These are phyloP conservation scores for Glossosoma conforme DNA, from an alignment of 1,140 invertebrate species.

Conservation along the genomic window DNA sequence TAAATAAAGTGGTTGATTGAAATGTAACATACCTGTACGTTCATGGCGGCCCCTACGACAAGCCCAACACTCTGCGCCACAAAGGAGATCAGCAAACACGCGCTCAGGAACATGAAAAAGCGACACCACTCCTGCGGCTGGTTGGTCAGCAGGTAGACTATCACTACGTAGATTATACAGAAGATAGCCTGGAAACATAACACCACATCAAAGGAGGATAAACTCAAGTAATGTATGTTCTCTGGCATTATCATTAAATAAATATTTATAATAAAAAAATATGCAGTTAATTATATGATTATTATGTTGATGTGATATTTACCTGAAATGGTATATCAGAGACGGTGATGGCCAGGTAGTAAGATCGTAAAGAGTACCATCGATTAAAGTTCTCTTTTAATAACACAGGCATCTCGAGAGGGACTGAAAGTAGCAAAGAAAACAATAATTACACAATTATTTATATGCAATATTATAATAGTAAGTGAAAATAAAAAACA, in stretches of 20 bases:
- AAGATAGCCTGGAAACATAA: conserved; percentile 67
- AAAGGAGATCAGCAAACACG: conserved; percentile 87
- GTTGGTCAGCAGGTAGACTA: conserved; percentile 93
- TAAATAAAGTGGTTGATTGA: too few relatives aligned
- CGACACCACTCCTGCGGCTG: conserved; percentile 81
- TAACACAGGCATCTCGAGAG: conserved; percentile 91
- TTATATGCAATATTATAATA: conserved; percentile 5
- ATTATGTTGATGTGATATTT: conserved; percentile 31
- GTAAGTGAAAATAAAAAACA: background rate
- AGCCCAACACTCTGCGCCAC: conserved; percentile 94
- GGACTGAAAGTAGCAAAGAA: conserved; percentile 61
- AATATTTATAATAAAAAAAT: background rate
- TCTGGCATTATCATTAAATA: background rate
- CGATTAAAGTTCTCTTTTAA: conserved; percentile 94
- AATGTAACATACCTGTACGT: conserved; percentile 61
- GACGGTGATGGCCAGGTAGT: conserved; percentile 92
- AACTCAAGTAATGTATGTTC: background rate
- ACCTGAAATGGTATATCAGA: conserved; percentile 97
- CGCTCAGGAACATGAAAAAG: conserved; percentile 84
- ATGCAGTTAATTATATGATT: background rate
- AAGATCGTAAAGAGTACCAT: conserved; percentile 94
- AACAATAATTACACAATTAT: conserved; percentile 7
- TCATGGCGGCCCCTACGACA: conserved; percentile 92
- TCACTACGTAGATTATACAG: conserved; percentile 86
- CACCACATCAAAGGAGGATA: too few relatives aligned